These are phyloP conservation scores for Eidolon dupreanum DNA, from an alignment of 2,797 vertebrate genomes.

Conservation along the genomic window DNA sequence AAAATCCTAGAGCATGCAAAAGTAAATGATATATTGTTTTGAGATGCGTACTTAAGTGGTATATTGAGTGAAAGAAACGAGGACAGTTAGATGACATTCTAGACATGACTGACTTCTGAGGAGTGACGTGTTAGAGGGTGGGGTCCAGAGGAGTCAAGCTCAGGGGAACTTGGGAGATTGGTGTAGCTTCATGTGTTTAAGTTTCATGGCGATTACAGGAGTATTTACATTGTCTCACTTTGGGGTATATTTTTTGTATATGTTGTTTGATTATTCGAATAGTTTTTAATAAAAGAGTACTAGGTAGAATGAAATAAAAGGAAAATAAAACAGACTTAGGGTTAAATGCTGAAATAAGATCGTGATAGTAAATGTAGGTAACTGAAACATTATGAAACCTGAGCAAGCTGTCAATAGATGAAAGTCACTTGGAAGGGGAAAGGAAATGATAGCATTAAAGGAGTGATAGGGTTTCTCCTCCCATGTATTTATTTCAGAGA, in stretches of 20 bases:
- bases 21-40: background rate
- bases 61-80: background rate
- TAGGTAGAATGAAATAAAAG: background rate
- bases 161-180: too few relatives aligned
- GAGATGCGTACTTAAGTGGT: fast-evolving
- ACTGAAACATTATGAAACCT: background rate
- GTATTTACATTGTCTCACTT: background rate
- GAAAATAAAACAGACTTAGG: background rate
- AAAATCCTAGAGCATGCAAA: background rate
- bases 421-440: background rate
- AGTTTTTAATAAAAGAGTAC: background rate
- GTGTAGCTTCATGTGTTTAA: background rate
- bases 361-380: background rate
- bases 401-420: background rate
- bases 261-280: background rate
- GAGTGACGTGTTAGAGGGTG: fast-evolving
- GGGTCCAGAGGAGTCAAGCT: background rate
- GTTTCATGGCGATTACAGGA: too few relatives aligned
- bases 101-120: background rate
- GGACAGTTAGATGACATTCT: background rate
- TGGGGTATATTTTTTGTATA: background rate
- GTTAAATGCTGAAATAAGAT: background rate
- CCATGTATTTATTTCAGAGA: background rate
- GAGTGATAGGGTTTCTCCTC: fast-evolving
- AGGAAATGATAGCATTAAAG: background rate